Base-by-base conservation (phyloP, 2,113 vertebrate genomes). In the Datnioides undecimradiatus region DNA sequence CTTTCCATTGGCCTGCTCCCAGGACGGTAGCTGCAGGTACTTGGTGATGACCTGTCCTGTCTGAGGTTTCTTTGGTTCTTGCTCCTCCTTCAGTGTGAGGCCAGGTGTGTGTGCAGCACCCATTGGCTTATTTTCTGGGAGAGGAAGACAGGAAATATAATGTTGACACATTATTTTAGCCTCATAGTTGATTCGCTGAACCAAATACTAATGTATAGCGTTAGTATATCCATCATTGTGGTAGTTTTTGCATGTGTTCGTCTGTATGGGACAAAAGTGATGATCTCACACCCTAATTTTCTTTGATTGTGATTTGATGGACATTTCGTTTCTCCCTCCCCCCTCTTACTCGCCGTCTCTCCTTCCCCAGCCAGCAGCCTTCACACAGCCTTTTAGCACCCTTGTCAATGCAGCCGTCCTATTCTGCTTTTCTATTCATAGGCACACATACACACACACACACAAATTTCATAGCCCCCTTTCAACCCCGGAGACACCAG, bases 381-480 rank as follows among this genome's bases (percentile, higher is more conserved):
- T 93, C 94, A 95, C 93, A 73, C 94, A 95, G 92, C 96, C 96
- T 98, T 97, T 98, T 97, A 97, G 96, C 97, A 96, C 96, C 95
- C 97, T 97, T 96, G 95, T 97, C 93, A 93, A 86, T 40, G 81
- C 87, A 80, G 68, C 93, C 95, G 82, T 88, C 93, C 94, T 72
- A 73, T 90, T 95, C 93, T 90, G 74, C 76, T 72, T 83, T 57
- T 81, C 87, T 91, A 90, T 91, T 89, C 90, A 91, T 82, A 70
- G 51, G 21, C n/a, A 8, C 78, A 52, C 23, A 69, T 49, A 78
- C 55, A 84, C 73, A 83, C 65, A n/a, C 63, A 9, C 73, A 54
- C 82, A 85, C 69, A 79, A 58, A 75, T 85, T 84, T 85, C 19
- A 13, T 85, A 29, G 43, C 69, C 84, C 83, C 76, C 66, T 73